Evolutionary conservation across 2,888 invertebrate genomes (phyloP), one percentile per base, ranked within the genome.

Genomic region (Plagodis pulveraria): DNA sequence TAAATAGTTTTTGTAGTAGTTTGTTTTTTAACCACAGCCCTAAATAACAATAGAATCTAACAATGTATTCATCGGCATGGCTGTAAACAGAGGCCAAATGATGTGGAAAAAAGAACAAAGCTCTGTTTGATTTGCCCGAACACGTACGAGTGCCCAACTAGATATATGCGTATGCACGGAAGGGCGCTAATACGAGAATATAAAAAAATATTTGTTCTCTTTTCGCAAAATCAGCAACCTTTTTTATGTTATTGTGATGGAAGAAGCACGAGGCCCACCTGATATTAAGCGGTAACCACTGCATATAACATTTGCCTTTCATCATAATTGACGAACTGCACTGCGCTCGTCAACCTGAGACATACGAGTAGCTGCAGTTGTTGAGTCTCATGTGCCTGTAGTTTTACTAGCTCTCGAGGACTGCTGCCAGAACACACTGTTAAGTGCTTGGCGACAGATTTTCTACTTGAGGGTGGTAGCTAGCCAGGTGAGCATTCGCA

Each of bases 51-150:
- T 53, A 51, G 51, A 43, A 54, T 33, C 40, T 45, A 45, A 9
- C 36, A 47, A 53, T 58, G 50, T 22, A 56, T 58, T 56, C 56
- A 50, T 11, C 8, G 32, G 42, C 58, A 55, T 51, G 54, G 35
- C 42, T 47, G 44, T 40, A 50, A 60, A 10, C 0, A 6, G 48
- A 8, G 36, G 53, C 57, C 56, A 43, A 49, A 63, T 50, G 7
- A 2, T 6, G 12, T 11, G 12, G 11, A 12, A 41, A 60, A 40
- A 57, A 65, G 69, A 67, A 75, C 69, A 69, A 72, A 77, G 73
- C 74, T 69, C 69, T 70, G 64, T 76, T 76, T 72, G 73, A 78
- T 77, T 76, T 76, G 75, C 73, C 64, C 65, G 65, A 73, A 69
- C 79, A 78, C 77, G 79, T 72, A 71, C 53, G 63, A 36, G 58